Base-by-base conservation (phyloP, 2,797 vertebrate species). In the Fratercula arctica region DNA sequence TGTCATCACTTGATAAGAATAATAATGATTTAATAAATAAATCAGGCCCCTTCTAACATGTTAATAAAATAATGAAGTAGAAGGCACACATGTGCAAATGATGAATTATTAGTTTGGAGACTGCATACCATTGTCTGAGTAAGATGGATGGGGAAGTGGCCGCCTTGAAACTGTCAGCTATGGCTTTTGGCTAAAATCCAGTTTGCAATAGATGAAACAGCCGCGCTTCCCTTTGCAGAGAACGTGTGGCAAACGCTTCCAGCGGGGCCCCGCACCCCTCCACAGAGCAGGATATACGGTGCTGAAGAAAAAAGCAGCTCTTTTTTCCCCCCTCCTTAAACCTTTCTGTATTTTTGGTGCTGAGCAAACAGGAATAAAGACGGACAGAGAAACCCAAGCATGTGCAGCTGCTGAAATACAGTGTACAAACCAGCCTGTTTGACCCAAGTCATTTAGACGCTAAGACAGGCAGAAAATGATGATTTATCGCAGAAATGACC, bases 21-120 rank as follows among this genome's bases (percentile, higher is more conserved):
- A 97, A 89, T 85, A 95, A 95, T 93, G 5, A 96, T 96, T 95
- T 96, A 90, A 96, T 96, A 97, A 96, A 97, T 96, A 94, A 94
- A 95, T 87, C 76, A 70, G 50, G 15, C 51, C 72, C 56, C 39
- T 96, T 96, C 83, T 95, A 84, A 69, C 73, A 77, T 37, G 63
- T 95, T 96, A 92, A 91, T 95, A 94, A 91, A 96, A 94, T 93
- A 95, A 93, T 14, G 9, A 89, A 87, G 56, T 70, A 73, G 94
- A 97, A 96, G 85, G 70, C 95, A 72, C 59, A 79, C 80, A 79
- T 74, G 87, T 90, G 82, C 88, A 95, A 95, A 91, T 82, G 81
- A 89, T 86, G 78, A 96, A 92, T 95, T 90, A 35, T 31, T 95
- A 80, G 91, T 82, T 96, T 93, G 91, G 75, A 93, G 74, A 87